Conservation (phyloP, 2,888 invertebrate species). For the Hydropsyche betteni region DNA sequence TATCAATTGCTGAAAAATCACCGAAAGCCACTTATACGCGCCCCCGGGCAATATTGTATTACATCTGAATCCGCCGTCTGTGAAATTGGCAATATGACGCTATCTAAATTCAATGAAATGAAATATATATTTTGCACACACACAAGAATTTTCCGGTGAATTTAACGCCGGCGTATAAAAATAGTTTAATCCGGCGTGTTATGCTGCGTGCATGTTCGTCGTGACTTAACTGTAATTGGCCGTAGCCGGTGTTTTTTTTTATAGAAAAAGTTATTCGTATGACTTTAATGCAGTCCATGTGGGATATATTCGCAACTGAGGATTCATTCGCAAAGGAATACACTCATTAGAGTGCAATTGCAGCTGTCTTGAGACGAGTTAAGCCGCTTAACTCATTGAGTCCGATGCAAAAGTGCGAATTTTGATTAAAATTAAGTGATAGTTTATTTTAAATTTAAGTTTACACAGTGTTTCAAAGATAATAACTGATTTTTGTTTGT, state of each 20-base stretch:
- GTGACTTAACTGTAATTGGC: not conserved
- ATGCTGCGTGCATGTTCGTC: too few relatives aligned
- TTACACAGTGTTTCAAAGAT: too few relatives aligned
- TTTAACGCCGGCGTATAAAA: not conserved
- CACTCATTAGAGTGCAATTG: conserved; percentile 18
- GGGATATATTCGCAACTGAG: not conserved
- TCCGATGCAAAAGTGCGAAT: not conserved
- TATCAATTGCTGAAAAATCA: not conserved
- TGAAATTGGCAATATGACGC: conserved; percentile 9
- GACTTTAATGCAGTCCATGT: conserved; percentile 16
- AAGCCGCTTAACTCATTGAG: not conserved
- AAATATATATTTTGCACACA: not conserved
- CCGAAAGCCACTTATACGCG: not conserved
- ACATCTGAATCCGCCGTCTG: not conserved
- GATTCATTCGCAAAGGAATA: conserved; percentile 8
- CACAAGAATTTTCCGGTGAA: not conserved
- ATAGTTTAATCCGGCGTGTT: too few relatives aligned
- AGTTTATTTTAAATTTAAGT: too few relatives aligned
- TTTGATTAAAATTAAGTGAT: too few relatives aligned
- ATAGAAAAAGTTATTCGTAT: not conserved
- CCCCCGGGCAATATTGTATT: not conserved
- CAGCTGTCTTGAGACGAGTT: not conserved
- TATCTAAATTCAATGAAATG: conserved; percentile 4
- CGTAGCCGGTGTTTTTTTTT: not conserved
- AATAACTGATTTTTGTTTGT: too few relatives aligned